Base-by-base conservation (phyloP, 92 coral and sea anemone species). In the Nematostella vectensis region DNA sequence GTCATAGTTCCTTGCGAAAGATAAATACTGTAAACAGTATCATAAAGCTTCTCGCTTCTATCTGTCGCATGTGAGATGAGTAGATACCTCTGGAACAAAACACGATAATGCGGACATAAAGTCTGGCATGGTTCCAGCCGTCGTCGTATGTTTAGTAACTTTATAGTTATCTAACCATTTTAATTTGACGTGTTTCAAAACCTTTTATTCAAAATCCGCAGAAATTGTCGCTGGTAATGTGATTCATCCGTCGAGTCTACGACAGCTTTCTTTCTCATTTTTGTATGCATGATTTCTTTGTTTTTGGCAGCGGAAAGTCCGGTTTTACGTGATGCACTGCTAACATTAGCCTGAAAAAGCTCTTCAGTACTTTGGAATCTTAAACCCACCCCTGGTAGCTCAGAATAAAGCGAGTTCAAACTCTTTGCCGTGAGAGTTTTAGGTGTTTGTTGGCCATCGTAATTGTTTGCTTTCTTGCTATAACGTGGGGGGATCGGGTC, bases 211-310 rank as follows among this genome's bases (percentile, higher is more conserved):
- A 84, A 57, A 8, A 84, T 85, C 30, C 94, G 79, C 20, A 84
- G 57, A 71, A 84, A 84, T 57, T 84, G 87, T 45, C 94, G 69
- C 53, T 84, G 94, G 24, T 84, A 84, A 58, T 79, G 80, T 10
- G 94, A 79, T 3, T 77, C 83, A 48, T 84, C 94, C 8, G 94
- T 79, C 1, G 57, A 39, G 54, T 84, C 94, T 27, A 80, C 76
- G 18, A 84, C 94, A 2, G 60, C 94, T 29, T 84, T 79, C 47
- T 84, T 84, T 19, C 94, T 69, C 54, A 76, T 55, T 55, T 74
- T 84, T 20, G 72, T 71, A 47, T 77, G 65, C 85, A 78, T 78
- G 0, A 71, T 10, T 26, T 66, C 72, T n/a, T 42, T 22, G 16
- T 66, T 66, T 54, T 55, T 50, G 12, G 42, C 18, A 15, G 72